Evolutionary conservation across 2,113 vertebrate species (phyloP), one percentile per base, ranked within the genome.

Genomic region (Peromyscus polionotus): DNA sequence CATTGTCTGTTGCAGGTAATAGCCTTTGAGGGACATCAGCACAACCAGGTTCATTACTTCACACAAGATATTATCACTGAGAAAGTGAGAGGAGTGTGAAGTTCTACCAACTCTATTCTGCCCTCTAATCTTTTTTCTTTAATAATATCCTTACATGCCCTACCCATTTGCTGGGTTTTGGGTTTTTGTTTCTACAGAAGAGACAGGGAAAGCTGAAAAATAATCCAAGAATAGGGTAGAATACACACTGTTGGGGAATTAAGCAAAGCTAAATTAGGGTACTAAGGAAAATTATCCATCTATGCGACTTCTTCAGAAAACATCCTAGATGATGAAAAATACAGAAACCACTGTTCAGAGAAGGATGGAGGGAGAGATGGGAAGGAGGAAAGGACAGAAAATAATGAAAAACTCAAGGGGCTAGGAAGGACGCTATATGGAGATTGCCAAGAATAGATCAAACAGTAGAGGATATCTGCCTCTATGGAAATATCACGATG

Each of bases 1-100:
- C 5, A 5, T 13, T 70, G 33, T 22, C 14, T 45, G 1, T 61
- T 4, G 39, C 0, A 24, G 1, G 9, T 20, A 20, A 59, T 31
- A 17, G 2, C 36, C 94, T 73, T 39, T 16, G 59, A 36, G 26
- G 36, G 70, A 31, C 48, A 26, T 1, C 24, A 54, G 26, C 1
- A 61, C 1, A 95, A 65, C 7, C 31, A n/a, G 0, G 3, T 42
- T 63, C 8, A 88, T 16, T 51, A 8, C 39, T 36, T 42, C 5
- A 26, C 33, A 48, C 77, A 42, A 75, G 20, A 17, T 39, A 51
- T 22, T 51, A 26, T 28, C 76, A 73, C 0, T 45, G 59, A 90
- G n/a, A 73, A 13, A 20, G 10, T 4, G n/a, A n/a, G 42, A 42
- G 54, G 57, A 42, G 61, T n/a, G 42, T 57, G 65, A 86, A 90